Evolutionary conservation across 2,113 vertebrate genomes (phyloP).

Genomic region (Corydoras maculifer): DNA sequence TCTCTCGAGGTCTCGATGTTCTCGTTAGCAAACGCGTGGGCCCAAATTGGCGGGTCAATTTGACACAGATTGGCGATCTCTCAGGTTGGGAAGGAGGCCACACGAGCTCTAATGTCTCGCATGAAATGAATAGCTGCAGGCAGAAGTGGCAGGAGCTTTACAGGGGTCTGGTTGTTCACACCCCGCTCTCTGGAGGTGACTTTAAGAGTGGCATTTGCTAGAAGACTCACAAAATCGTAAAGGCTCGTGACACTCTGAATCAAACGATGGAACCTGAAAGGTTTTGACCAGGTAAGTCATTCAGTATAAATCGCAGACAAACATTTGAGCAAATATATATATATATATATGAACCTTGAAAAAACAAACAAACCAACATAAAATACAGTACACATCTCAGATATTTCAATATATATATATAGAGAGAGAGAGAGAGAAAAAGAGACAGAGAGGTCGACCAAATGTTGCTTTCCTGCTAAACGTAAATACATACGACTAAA

Average conservation of each 20-base stretch:
- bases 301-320: conserved; percentile 69
- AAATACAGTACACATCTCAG: no score
- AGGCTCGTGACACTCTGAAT: conserved; percentile 92
- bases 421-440: no score
- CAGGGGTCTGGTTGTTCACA: conserved; percentile 80
- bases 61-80: conserved; percentile 77
- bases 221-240: conserved; percentile 87
- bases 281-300: conserved; percentile 89
- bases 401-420: no score
- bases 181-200: conserved; percentile 83
- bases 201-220: conserved; percentile 88
- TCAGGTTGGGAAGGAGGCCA: conserved; percentile 58
- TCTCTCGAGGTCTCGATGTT: conserved; percentile 64
- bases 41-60: conserved; percentile 84
- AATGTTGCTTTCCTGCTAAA: no score
- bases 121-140: conserved; percentile 78
- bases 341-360: not conserved
- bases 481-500: no score
- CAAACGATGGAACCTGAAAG: conserved; percentile 94
- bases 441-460: no score
- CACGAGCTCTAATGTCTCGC: conserved; percentile 73
- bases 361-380: no score
- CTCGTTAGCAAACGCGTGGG: conserved; percentile 80
- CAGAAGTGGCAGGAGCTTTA: conserved; percentile 82
- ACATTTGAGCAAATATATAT: conserved; percentile 48